These are phyloP conservation scores for Pipistrellus pygmaeus DNA, from an alignment of 2,797 vertebrate genomes.

Conservation along the genomic window DNA sequence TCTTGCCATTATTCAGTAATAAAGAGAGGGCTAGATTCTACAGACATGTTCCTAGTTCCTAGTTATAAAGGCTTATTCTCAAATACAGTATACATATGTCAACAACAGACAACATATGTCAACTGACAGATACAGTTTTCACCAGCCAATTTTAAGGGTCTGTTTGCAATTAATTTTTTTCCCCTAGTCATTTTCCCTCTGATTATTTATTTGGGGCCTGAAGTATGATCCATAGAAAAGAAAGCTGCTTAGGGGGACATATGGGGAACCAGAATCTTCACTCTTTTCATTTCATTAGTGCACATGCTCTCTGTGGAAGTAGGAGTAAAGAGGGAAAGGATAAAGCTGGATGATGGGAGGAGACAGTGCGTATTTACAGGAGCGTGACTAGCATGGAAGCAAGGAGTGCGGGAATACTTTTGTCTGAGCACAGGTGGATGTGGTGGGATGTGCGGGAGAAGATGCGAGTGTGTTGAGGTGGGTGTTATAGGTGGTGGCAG, in stretches of 20 bases:
- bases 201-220: neutral
- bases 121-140: neutral
- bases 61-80: neutral
- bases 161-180: conserved; percentile 17
- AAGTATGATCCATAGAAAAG: neutral
- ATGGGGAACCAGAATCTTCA: neutral
- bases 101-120: neutral
- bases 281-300: neutral
- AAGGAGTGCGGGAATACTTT: neutral
- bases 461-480: neutral
- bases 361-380: neutral
- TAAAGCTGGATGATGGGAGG: neutral
- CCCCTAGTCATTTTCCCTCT: neutral
- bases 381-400: too few relatives aligned
- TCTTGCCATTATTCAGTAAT: neutral
- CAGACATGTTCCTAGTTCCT: neutral
- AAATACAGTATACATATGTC: neutral
- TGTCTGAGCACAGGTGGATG: neutral
- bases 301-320: neutral
- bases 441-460: neutral
- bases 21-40: neutral
- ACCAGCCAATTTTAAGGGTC: conserved; percentile 22
- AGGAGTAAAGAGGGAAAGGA: neutral
- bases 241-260: neutral
- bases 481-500: neutral